phyloP scores from a whole-genome alignment of 53 echinoderm and acorn worm genomes.

The Holothuria leucospilota region DNA sequence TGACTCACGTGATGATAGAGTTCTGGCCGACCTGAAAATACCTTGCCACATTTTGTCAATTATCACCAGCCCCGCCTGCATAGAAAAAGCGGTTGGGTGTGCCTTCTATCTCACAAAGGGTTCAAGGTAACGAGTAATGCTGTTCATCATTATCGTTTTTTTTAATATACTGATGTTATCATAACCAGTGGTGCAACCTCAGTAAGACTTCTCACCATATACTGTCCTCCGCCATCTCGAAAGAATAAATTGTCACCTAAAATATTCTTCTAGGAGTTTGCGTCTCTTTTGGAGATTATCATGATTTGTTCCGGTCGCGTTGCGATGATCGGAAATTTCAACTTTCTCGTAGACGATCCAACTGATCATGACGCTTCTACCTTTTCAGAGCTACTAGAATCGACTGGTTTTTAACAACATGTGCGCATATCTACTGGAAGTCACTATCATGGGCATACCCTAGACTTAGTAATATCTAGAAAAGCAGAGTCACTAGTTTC shows the following conservation, averaged over 20 bases:
- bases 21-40: constrained; percentile 30
- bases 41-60: constrained; percentile 40
- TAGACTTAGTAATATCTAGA: not conserved
- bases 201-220: constrained; percentile 4
- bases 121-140: constrained; percentile 11
- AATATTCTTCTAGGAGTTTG: too few species aligned
- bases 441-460: not conserved
- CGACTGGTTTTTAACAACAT: not conserved
- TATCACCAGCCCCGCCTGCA: too few species aligned
- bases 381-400: not conserved
- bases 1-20: too few species aligned
- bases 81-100: constrained; percentile 38
- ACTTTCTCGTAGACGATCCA: not conserved
- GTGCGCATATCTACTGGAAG: too few species aligned
- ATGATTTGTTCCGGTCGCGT: not conserved
- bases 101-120: constrained; percentile 35
- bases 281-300: constrained; percentile 1
- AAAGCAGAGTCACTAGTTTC: not conserved
- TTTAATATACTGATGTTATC: constrained; percentile 36
- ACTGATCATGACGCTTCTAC: not conserved
- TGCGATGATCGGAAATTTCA: not conserved
- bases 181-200: constrained; percentile 7
- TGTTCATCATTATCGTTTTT: constrained; percentile 13
- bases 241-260: too few species aligned
- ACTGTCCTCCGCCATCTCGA: too few species aligned